Percentiles rank a stretch among this genome's conserved stretches.
Conservation (phyloP, 2,113 vertebrate genomes). For the Varanus komodoensis region DNA sequence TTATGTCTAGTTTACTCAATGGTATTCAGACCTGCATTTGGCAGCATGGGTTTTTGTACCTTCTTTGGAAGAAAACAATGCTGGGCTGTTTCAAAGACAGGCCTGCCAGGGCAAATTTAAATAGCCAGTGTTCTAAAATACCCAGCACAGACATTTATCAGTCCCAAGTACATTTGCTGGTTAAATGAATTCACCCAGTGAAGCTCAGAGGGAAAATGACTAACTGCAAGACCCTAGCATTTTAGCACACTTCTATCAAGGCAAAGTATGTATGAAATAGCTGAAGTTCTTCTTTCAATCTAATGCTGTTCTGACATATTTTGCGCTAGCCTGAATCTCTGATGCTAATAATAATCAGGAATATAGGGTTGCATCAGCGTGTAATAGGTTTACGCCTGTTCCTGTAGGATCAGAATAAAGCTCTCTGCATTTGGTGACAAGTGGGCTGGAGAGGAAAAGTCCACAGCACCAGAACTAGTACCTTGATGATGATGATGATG, state of each 20-base stretch:
- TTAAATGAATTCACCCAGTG: not conserved
- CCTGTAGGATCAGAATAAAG: not conserved
- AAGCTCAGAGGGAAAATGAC: constrained; percentile 30
- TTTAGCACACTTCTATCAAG: constrained; percentile 31
- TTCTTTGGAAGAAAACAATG: not conserved
- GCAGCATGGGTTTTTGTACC: not conserved
- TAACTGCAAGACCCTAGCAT: constrained; percentile 16
- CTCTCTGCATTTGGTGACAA: not conserved
- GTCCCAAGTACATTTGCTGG: not conserved
- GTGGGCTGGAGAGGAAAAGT: not conserved
- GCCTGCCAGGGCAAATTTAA: constrained; percentile 16
- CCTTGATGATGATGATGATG: no score
- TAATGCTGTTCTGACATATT: not conserved
- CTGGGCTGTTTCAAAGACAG: not conserved
- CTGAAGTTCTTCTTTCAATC: constrained; percentile 2
- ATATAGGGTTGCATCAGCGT: not conserved
- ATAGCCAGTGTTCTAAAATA: not conserved
- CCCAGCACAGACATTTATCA: constrained; percentile 9
- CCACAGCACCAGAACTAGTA: not conserved
- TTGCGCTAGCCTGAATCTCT: not conserved
- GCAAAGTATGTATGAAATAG: constrained; percentile 25
- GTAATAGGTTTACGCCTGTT: not conserved
- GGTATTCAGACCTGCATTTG: not conserved
- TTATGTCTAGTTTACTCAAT: not conserved
- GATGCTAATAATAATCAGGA: not conserved